These are phyloP conservation scores for Sebastes paucispinis DNA, from an alignment of 2,797 vertebrate species.

Conservation along the genomic window DNA sequence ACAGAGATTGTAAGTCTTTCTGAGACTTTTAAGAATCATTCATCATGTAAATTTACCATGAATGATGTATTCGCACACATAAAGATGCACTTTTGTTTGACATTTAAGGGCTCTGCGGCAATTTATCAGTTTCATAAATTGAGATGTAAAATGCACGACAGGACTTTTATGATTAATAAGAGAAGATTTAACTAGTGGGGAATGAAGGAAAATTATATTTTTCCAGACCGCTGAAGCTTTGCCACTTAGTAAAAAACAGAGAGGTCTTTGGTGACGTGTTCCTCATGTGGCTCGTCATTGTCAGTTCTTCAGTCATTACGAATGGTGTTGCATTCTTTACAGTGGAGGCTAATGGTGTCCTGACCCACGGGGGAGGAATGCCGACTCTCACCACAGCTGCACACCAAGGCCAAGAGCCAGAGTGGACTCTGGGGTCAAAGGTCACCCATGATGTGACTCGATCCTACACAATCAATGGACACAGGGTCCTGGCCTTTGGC, in stretches of 20 bases:
- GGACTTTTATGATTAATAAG: constrained; percentile 31
- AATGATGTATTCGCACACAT: constrained; percentile 62
- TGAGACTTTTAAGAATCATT: constrained; percentile 63
- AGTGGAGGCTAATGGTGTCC: constrained; percentile 74
- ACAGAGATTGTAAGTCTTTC: constrained; percentile 65
- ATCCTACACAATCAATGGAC: constrained; percentile 75
- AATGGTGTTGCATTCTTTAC: constrained; percentile 69
- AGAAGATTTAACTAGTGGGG: neutral
- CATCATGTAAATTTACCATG: constrained; percentile 76
- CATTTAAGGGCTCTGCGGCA: constrained; percentile 47
- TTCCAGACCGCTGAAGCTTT: constrained; percentile 29
- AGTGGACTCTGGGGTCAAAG: constrained; percentile 69
- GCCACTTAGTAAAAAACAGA: neutral
- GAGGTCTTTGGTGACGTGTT: constrained; percentile 35
- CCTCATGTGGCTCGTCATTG: constrained; percentile 49
- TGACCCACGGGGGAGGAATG: constrained; percentile 76
- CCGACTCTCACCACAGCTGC: constrained; percentile 79
- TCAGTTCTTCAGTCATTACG: constrained; percentile 61
- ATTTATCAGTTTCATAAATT: constrained; percentile 51
- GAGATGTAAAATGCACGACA: neutral
- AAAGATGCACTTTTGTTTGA: constrained; percentile 50
- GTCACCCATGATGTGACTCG: constrained; percentile 78
- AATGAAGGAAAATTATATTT: constrained; percentile 20
- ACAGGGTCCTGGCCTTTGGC: constrained; percentile 66
- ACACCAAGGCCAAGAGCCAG: constrained; percentile 61